Base-by-base conservation (phyloP, 2,113 vertebrate genomes). In the Furnarius figulus region DNA sequence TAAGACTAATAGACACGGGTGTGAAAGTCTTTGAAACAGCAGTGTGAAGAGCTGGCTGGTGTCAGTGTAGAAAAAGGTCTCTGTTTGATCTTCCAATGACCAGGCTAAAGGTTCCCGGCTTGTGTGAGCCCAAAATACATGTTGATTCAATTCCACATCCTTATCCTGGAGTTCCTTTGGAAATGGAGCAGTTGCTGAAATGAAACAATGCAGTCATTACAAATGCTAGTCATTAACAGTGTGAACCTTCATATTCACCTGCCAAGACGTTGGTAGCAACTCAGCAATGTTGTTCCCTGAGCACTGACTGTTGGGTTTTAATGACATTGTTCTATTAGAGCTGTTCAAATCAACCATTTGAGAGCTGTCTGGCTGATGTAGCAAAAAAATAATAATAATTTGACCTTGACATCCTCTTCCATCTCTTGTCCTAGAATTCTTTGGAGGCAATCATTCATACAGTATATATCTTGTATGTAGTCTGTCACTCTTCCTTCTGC, bases 161-260 rank as follows among this genome's bases (percentile, higher is more conserved):
- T 86, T 68, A 4, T 14, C 21, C 17, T 63, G 20, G 19, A 39
- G 16, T 7, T 93, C 9, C 71, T 93, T 78, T 86, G 59, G 52
- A 95, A 89, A 85, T 2, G 0, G 53, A 87, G 24, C 10, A 76
- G 76, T 89, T 90, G 30, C 47, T 90, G 82, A 86, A 94, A 71
- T 56, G 13, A 59, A 93, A 74, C 85, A 93, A 87, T 91, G 52
- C 52, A 71, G 42, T 90, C 75, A 90, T 94, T 94, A 86, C 52
- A 90, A 94, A 95, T 77, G 79, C 59, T 93, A 90, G 59, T 95
- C 59, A 77, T 91, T 92, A 88, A 86, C 2, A 2, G 28, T 2
- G 2, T 86, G 93, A 96, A 90, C 55, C 35, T 87, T 96, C 87
- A 65, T 94, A 89, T 58, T 95, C 93, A 94, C 81, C 82, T 89